phyloP scores from a whole-genome alignment of 2,888 invertebrate genomes.

The Branchinecta sandiegonensis region DNA sequence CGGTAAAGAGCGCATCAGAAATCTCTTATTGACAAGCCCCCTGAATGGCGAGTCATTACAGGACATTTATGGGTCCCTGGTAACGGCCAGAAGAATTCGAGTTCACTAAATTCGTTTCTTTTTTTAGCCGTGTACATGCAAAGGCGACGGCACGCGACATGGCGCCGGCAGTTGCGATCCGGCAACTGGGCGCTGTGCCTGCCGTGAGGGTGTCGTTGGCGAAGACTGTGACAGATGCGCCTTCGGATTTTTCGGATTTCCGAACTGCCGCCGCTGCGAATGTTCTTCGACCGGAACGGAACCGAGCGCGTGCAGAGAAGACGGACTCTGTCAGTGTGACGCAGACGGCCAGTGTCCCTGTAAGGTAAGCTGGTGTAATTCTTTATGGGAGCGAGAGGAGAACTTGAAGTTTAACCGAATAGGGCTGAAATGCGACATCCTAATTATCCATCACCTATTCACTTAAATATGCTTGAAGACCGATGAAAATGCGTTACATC shows the following conservation, averaged over 20 bases:
- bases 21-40: no score
- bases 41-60: no score
- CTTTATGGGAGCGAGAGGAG: no score
- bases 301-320: slow-evolving; percentile 37
- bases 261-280: slow-evolving; percentile 67
- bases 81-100: slow-evolving; percentile 4
- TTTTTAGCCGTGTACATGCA: slow-evolving; percentile 52
- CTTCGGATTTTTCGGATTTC: slow-evolving; percentile 73
- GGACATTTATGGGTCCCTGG: neutral
- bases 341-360: slow-evolving; percentile 66
- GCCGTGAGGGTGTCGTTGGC: slow-evolving; percentile 57
- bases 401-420: no score
- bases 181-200: slow-evolving; percentile 55
- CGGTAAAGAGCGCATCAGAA: no score
- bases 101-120: neutral
- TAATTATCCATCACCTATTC: no score
- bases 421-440: no score
- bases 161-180: slow-evolving; percentile 48
- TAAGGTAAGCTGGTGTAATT: slow-evolving; percentile 44
- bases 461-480: no score
- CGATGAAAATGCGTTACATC: no score
- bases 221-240: slow-evolving; percentile 61
- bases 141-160: slow-evolving; percentile 48
- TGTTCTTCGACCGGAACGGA: slow-evolving; percentile 62
- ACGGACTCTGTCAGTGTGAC: slow-evolving; percentile 50